phyloP scores from a whole-genome alignment of 2,797 vertebrate species.

The Poeciliopsis infans region DNA sequence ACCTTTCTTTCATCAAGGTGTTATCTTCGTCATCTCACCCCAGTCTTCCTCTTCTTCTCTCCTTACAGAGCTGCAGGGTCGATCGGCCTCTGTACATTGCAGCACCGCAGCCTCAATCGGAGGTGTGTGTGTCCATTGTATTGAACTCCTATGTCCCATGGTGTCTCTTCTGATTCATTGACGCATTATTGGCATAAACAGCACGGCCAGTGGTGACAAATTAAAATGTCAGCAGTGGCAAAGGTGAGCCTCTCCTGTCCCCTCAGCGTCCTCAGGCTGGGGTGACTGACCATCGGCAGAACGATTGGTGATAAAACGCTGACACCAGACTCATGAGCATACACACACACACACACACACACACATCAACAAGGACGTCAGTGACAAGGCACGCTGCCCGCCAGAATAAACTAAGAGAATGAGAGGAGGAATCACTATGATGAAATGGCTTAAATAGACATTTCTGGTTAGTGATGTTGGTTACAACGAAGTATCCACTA shows the following conservation, averaged over 20 bases:
- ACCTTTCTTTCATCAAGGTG: slow-evolving; percentile 44
- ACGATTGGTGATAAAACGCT: slow-evolving; percentile 75
- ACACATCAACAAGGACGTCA: slow-evolving; percentile 60
- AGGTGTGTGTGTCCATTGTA: slow-evolving; percentile 62
- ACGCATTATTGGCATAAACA: slow-evolving; percentile 72
- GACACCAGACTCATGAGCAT: slow-evolving; percentile 60
- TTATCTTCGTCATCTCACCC: slow-evolving; percentile 30
- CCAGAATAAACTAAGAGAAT: slow-evolving; percentile 54
- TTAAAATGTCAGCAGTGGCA: slow-evolving; percentile 80
- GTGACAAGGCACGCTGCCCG: slow-evolving; percentile 58
- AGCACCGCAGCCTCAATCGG: slow-evolving; percentile 67
- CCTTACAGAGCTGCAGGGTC: slow-evolving; percentile 16
- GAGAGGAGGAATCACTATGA: slow-evolving; percentile 40
- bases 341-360: slow-evolving; percentile 3
- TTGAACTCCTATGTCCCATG: slow-evolving; percentile 66
- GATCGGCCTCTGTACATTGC: slow-evolving; percentile 27
- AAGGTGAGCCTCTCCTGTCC: slow-evolving; percentile 72
- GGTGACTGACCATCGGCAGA: slow-evolving; percentile 69
- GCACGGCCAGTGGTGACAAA: slow-evolving; percentile 75
- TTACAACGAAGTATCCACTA: slow-evolving; percentile 5
- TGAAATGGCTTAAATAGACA: slow-evolving; percentile 34
- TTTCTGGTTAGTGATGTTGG: slow-evolving; percentile 18
- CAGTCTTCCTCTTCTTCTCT: slow-evolving; percentile 18
- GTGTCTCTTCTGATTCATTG: slow-evolving; percentile 77
- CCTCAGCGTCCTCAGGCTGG: slow-evolving; percentile 62